Conservation (phyloP, 2,888 invertebrate species). For the Pharmacophagus antenor region DNA sequence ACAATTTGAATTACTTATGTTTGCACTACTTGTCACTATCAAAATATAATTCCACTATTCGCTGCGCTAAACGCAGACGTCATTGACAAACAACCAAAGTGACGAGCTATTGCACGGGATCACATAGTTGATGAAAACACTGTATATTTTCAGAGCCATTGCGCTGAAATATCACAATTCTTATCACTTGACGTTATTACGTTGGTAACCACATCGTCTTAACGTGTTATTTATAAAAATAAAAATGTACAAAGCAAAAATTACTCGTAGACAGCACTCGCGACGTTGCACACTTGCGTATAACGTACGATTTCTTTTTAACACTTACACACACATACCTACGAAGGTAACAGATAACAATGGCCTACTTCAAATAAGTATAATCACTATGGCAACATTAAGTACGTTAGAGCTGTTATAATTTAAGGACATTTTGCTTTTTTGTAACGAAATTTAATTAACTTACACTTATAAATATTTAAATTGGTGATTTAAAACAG, state of each 20-base stretch:
- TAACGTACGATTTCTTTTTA: slow-evolving; percentile 72
- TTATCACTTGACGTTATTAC: slow-evolving; percentile 73
- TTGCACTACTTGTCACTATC: slow-evolving; percentile 79
- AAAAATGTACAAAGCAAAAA: slow-evolving; percentile 79
- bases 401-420: not conserved
- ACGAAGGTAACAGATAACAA: slow-evolving; percentile 62
- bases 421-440: not conserved
- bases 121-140: slow-evolving; percentile 75
- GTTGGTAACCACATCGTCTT: slow-evolving; percentile 68
- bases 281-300: slow-evolving; percentile 78
- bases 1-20: slow-evolving; percentile 70
- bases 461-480: too few species aligned
- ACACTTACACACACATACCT: slow-evolving; percentile 50
- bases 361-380: slow-evolving; percentile 39
- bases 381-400: slow-evolving; percentile 41
- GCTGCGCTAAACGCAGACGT: slow-evolving; percentile 81
- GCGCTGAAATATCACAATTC: slow-evolving; percentile 71
- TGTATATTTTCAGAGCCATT: slow-evolving; percentile 67
- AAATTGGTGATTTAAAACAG: not conserved
- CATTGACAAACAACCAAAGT: slow-evolving; percentile 81
- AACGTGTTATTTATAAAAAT: slow-evolving; percentile 75
- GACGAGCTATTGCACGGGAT: slow-evolving; percentile 77
- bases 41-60: slow-evolving; percentile 79
- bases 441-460: slow-evolving; percentile 6
- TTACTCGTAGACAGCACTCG: slow-evolving; percentile 74